phyloP scores from a whole-genome alignment of 1,140 invertebrate species.

The Drosophila dunni region DNA sequence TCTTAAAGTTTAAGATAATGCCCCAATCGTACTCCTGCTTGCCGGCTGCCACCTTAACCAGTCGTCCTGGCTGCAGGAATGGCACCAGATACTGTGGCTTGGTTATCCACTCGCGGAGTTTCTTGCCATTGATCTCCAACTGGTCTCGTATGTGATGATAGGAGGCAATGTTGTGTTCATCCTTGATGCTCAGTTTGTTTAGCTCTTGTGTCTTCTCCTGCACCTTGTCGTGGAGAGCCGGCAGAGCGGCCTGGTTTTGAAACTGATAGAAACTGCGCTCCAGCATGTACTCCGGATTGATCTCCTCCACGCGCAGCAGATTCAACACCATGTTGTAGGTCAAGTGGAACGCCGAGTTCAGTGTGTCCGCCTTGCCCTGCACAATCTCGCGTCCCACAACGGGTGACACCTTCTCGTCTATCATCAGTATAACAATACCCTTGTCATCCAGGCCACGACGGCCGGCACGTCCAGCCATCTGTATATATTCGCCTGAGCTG shows the following conservation, averaged over 20 bases:
- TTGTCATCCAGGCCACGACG: constrained; percentile 98
- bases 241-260: constrained; percentile 98
- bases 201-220: constrained; percentile 89
- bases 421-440: constrained; percentile 99
- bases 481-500: constrained; percentile 99
- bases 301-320: constrained; percentile 98
- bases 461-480: constrained; percentile 99
- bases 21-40: constrained; percentile 98
- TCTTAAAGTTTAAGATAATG: constrained; percentile 96
- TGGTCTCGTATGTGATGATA: constrained; percentile 95
- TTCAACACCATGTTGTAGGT: constrained; percentile 99
- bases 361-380: constrained; percentile 96
- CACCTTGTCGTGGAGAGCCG: constrained; percentile 93
- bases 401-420: constrained; percentile 98
- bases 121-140: constrained; percentile 89
- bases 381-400: constrained; percentile 93
- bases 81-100: constrained; percentile 95
- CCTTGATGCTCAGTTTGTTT: constrained; percentile 87
- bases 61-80: constrained; percentile 96
- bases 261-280: constrained; percentile 99
- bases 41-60: constrained; percentile 95
- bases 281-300: constrained; percentile 99
- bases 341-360: constrained; percentile 99
- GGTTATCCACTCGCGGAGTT: constrained; percentile 92
- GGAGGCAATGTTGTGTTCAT: constrained; percentile 91